These are phyloP conservation scores for Ranitomeya variabilis DNA, from an alignment of 2,113 vertebrate species.

Conservation along the genomic window DNA sequence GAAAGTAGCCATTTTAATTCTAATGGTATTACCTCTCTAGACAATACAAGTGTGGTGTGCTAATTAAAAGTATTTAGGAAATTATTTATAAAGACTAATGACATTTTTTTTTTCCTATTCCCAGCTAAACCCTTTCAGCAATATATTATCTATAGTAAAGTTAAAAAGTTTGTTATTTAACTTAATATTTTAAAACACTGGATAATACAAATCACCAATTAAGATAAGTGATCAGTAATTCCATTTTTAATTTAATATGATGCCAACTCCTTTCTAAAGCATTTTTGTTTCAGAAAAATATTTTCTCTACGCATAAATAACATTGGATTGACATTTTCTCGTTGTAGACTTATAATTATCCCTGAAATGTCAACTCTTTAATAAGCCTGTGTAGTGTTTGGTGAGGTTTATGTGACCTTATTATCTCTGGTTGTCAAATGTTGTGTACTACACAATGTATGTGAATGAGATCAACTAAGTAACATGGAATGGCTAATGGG, in stretches of 20 bases:
- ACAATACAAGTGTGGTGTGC: no score
- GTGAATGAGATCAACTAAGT: no score
- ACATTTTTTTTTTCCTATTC: no score
- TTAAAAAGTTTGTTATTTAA: not conserved
- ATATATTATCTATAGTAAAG: not conserved
- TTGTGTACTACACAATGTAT: no score
- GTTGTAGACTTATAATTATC: not conserved
- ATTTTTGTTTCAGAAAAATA: not conserved
- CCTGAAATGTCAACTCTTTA: not conserved
- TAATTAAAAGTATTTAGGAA: no score
- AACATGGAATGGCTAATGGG: no score
- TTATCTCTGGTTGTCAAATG: no score
- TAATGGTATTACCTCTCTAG: no score
- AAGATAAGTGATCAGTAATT: conserved; percentile 6
- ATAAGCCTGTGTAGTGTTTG: not conserved
- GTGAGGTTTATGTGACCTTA: no score
- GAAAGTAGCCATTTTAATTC: no score
- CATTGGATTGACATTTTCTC: not conserved
- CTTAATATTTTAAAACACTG: not conserved
- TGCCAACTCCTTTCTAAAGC: not conserved
- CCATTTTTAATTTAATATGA: not conserved
- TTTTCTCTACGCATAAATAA: not conserved
- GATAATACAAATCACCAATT: not conserved
- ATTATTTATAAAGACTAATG: no score
- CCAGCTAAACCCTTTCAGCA: no score